Evolutionary conservation across 1,140 invertebrate genomes (phyloP), one percentile per base, ranked within the genome.

Genomic region (Tetragnatha versicolor): DNA sequence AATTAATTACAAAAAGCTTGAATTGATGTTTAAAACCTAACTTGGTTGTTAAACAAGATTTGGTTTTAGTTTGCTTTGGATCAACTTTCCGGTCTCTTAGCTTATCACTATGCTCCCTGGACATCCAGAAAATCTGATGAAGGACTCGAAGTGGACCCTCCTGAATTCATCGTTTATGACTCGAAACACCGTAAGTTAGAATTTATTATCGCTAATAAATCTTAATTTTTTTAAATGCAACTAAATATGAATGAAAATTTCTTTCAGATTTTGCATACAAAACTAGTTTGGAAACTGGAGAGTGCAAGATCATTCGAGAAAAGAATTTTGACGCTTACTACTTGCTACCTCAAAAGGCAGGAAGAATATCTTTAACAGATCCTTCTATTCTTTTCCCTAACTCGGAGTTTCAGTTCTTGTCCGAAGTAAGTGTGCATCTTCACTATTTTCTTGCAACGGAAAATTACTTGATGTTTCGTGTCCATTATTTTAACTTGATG

Each of bases 51-150:
- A n/a, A n/a, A n/a, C n/a, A n/a, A n/a, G n/a, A n/a, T n/a, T n/a
- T n/a, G n/a, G 1, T 31, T 69, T 53, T 22, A 73, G 69, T 60
- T 73, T 51, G 69, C 69, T 29, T 3, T 73, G 3, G 69, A 73
- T 22, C 1, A 45, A 10, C 2, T 22, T 14, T 31, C 25, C 35
- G 9, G 42, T 6, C 69, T 45, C 22, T 7, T 60, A 20, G 53
- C 69, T 14, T 73, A 60, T n/a, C 31, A 42, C 39, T 73, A 60
- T 39, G 7, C 69, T 9, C 35, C 51, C n/a, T 73, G 69, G 69
- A 33, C 27, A 3, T 35, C 66, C 7, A 37, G 12, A n/a, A 22
- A 10, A 0, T n/a, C 22, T 29, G 29, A 17, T 0, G 66, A 60
- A 20, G 51, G 42, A n/a, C 69, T 53, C 29, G n/a, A 51, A 1